Evolutionary conservation across 2,113 vertebrate genomes (phyloP), one percentile per base, ranked within the genome.

Genomic region (Xerus inauris): DNA sequence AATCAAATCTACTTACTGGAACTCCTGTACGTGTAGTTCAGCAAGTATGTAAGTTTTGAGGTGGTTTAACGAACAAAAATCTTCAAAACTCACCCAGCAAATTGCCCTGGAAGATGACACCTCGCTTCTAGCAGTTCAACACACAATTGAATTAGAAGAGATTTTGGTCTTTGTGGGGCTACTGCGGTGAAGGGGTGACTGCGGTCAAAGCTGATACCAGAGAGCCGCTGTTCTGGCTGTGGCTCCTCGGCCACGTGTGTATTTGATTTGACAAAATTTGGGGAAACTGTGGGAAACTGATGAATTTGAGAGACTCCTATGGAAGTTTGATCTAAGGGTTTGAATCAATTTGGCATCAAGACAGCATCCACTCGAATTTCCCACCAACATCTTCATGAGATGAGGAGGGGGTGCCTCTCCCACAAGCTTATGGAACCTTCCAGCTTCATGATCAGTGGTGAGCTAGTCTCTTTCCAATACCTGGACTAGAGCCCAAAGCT

Each of bases 151-250:
- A 9, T 9, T 38, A 51, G 32, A 84, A 71, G 54, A 72, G 3
- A 6, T 62, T 1, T 10, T 6, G 59, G 5, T 62, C 57, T 90
- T 77, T 0, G 0, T 3, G 35, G 51, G 1, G 4, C 2, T 49
- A 38, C 47, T 11, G 62, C n/a, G 19, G n/a, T 16, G 13, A 2
- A 42, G 42, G 42, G 4, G 28, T 7, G 19, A 57, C 6, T 9
- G 3, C 14, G 35, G 59, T 19, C 35, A 20, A 57, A 77, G 42
- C 59, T 62, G 24, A 19, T 47, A 38, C 10, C 51, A 11, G 19
- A 35, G 54, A 47, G 8, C 17, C 57, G 11, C 16, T 59, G n/a
- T 22, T 32, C 6, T 20, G 3, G 40, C 17, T 1, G 3, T 8
- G 54, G 6, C 40, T 83, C 16, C 35, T 75, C 13, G 35, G 24